These are phyloP conservation scores for Scopus umbretta DNA, from an alignment of 2,113 vertebrate genomes.

Conservation along the genomic window DNA sequence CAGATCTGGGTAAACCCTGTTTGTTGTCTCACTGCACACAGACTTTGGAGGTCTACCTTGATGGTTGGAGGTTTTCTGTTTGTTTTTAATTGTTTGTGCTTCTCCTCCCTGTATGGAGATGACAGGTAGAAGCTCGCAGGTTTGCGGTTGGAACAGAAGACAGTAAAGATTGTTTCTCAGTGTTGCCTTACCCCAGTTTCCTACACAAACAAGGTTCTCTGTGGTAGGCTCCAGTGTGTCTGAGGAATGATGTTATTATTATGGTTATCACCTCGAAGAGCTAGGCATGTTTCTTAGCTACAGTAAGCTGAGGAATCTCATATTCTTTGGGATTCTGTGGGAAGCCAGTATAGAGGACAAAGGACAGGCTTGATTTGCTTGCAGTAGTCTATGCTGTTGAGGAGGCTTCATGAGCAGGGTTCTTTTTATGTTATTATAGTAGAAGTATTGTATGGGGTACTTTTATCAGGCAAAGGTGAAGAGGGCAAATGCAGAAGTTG, in stretches of 20 bases:
- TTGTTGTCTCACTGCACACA: not conserved
- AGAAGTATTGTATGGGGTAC: not conserved
- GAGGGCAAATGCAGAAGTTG: not conserved
- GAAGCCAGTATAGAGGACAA: not conserved
- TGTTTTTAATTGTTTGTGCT: not conserved
- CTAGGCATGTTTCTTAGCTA: not conserved
- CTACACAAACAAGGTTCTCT: constrained; percentile 35
- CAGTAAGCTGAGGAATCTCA: not conserved
- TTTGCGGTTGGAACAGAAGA: constrained; percentile 1
- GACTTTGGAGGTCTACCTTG: not conserved
- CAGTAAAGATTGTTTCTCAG: not conserved
- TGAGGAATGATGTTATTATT: constrained; percentile 30
- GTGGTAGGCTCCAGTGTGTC: constrained; percentile 42
- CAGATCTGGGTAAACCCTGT: not conserved
- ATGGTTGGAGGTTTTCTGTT: not conserved
- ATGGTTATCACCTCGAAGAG: constrained; percentile 13
- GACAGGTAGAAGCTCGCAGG: constrained; percentile 42
- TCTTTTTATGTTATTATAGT: not conserved
- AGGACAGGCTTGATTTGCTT: not conserved
- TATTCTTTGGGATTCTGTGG: not conserved
- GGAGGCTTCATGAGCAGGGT: not conserved
- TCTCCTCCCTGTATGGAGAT: not conserved
- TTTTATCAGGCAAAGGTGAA: not conserved
- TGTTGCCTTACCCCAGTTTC: not conserved
- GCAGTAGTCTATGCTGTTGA: not conserved